phyloP scores from a whole-genome alignment of 2,797 vertebrate genomes.

The Phoebastria nigripes region DNA sequence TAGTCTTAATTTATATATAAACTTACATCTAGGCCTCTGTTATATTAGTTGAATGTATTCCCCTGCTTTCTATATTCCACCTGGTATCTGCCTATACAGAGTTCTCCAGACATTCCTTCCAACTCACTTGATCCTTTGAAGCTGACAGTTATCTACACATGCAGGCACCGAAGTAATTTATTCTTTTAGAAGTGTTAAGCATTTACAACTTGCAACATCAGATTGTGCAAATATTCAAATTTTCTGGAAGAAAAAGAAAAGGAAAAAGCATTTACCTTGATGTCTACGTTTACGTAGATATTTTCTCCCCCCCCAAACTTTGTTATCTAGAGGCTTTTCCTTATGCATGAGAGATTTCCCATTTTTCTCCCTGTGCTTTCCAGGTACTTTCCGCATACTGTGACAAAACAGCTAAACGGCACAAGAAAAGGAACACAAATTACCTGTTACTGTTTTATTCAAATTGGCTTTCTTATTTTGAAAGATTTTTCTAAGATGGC shows the following conservation, averaged over 20 bases:
- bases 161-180: slow-evolving; percentile 30
- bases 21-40: not conserved
- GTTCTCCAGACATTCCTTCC: slow-evolving; percentile 16
- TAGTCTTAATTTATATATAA: not conserved
- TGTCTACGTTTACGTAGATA: not conserved
- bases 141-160: slow-evolving; percentile 38
- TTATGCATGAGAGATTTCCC: not conserved
- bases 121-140: slow-evolving; percentile 43
- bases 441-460: not conserved
- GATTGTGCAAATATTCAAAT: slow-evolving; percentile 42
- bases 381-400: slow-evolving; percentile 28
- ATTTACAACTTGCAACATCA: slow-evolving; percentile 45
- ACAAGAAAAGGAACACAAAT: slow-evolving; percentile 9
- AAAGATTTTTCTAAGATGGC: not conserved
- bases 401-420: not conserved
- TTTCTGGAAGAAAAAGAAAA: slow-evolving; percentile 39
- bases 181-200: slow-evolving; percentile 46
- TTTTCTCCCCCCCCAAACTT: not conserved
- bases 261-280: slow-evolving; percentile 26
- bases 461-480: not conserved
- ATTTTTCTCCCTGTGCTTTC: slow-evolving; percentile 2
- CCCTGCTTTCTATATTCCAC: not conserved
- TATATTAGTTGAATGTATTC: not conserved
- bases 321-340: slow-evolving; percentile 7
- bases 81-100: not conserved